Evolutionary conservation across 2,113 vertebrate genomes (phyloP), one percentile per base, ranked within the genome.

Genomic region (Mustelus asterias): DNA sequence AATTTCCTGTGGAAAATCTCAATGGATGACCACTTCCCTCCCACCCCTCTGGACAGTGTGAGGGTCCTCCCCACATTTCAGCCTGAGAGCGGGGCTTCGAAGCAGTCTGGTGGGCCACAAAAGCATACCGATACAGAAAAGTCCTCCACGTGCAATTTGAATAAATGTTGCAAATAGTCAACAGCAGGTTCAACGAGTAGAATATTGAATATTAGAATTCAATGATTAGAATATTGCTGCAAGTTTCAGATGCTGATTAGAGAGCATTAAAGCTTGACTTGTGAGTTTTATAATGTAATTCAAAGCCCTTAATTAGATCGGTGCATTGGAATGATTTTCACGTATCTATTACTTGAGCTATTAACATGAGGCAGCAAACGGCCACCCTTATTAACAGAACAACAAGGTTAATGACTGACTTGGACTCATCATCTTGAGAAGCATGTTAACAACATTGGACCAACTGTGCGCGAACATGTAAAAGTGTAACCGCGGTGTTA

Each of bases 401-500:
- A 93, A 65, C 20, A n/a, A 41, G 89, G 89, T 93, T 93, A 93
- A 65, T 20, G 60, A 22, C 22, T 65, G 33, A 13, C n/a, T 63
- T 65, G 33, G 89, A 37, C 89, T 93, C 88, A 93, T 93, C 63
- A 37, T 93, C 58, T 65, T 67, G 89, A 93, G 89, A 65, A 67
- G 18, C 89, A 93, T 93, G 89, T 93, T 37, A 65, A 93, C 58
- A 93, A 63, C 60, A 65, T 93, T 33, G 7, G n/a, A 37, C 89
- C 18, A 20, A 37, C 60, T 93, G 60, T 93, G 58, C 18, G 33
- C 65, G 89, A 65, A 65, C 60, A 67, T 37, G 89, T 93, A n/a
- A 22, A 93, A 93, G 60, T 65, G 60, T 16, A 92, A 63, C 29
- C 33, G 18, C 2, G 58, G 89, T 93, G 33, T 93, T 67, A 93